Evolutionary conservation across 2,888 invertebrate species (phyloP).

Genomic region (Cepaea hortensis): DNA sequence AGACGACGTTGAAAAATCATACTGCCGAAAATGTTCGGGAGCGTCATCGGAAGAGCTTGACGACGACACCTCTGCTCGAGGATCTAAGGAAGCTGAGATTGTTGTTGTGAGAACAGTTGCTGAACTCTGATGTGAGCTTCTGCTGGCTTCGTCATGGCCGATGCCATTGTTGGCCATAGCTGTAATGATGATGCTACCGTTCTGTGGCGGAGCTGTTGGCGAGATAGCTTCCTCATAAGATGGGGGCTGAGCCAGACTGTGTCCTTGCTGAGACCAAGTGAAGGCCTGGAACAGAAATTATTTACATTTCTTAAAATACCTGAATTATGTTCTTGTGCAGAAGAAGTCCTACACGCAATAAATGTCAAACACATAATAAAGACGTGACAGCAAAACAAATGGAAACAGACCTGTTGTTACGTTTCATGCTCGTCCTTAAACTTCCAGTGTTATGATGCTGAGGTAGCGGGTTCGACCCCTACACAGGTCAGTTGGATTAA

Average conservation of each 20-base stretch:
- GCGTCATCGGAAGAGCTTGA: slow-evolving; percentile 40
- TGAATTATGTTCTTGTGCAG: background rate
- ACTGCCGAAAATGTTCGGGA: slow-evolving; percentile 1
- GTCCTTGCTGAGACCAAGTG: slow-evolving; percentile 22
- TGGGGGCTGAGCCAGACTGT: slow-evolving; percentile 51
- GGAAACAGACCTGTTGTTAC: too few relatives aligned
- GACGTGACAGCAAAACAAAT: too few relatives aligned
- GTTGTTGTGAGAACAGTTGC: background rate
- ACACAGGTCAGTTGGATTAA: too few relatives aligned
- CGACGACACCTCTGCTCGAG: slow-evolving; percentile 40
- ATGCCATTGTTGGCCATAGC: background rate
- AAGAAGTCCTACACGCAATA: background rate
- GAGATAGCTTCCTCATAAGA: slow-evolving; percentile 54
- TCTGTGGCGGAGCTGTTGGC: slow-evolving; percentile 2
- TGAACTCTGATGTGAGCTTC: slow-evolving; percentile 1
- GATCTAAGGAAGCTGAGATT: slow-evolving; percentile 32
- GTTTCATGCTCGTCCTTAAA: too few relatives aligned
- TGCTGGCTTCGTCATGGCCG: background rate
- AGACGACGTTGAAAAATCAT: slow-evolving; percentile 41
- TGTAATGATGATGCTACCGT: background rate
- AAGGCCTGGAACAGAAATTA: slow-evolving; percentile 21
- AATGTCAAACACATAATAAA: too few relatives aligned
- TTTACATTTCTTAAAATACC: background rate
- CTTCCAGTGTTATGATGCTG: too few relatives aligned
- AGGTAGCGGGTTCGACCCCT: too few relatives aligned